These are phyloP conservation scores for Crax fasciolata DNA, from an alignment of 2,797 vertebrate genomes.

Conservation along the genomic window DNA sequence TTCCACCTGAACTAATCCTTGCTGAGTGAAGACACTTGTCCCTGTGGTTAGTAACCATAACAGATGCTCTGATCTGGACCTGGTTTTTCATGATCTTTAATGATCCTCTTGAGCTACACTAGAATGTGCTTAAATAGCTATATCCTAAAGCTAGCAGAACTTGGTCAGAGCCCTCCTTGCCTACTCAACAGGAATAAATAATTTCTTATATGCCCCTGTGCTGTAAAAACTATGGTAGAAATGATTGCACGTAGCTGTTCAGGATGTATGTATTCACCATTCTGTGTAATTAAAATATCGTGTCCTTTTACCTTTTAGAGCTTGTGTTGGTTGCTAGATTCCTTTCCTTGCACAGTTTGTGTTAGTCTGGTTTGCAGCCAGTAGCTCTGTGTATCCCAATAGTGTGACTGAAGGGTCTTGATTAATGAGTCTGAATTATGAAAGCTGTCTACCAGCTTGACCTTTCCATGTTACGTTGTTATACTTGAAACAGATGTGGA, in stretches of 20 bases:
- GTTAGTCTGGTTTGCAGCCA: conserved; percentile 47
- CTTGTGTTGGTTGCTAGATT: conserved; percentile 46
- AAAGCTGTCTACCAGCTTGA: background rate
- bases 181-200: background rate
- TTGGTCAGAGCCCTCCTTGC: background rate
- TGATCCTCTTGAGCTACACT: background rate
- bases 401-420: conserved; percentile 9
- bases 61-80: background rate
- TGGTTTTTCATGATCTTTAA: background rate
- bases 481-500: conserved; percentile 42
- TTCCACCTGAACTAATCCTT: background rate
- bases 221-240: background rate
- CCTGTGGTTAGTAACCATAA: background rate
- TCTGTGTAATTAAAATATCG: background rate
- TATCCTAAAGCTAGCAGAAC: background rate
- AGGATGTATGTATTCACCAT: conserved; percentile 28
- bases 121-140: background rate
- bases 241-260: conserved; percentile 13
- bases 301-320: conserved; percentile 33
- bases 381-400: conserved; percentile 33
- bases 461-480: background rate
- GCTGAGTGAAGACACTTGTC: background rate
- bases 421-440: background rate
- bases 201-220: background rate
- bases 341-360: conserved; percentile 27